Evolutionary conservation across 2,113 vertebrate species (phyloP).

Genomic region (Microcebus lehilahytsara): DNA sequence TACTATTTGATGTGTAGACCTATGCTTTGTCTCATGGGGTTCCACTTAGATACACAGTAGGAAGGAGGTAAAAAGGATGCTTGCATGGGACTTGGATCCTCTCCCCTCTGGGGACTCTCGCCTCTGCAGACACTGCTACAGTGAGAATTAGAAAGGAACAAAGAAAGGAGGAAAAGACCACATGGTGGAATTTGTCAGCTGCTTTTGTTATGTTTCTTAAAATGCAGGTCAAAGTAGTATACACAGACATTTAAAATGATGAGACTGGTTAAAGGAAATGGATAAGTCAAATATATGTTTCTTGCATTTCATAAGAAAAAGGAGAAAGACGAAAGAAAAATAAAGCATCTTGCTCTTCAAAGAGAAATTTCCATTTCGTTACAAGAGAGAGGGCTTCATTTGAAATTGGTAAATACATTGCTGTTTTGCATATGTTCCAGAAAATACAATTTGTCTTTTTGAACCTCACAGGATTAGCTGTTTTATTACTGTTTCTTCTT

Average conservation of each 20-base stretch:
- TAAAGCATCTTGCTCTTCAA: conserved; percentile 7
- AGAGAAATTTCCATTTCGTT: conserved; percentile 56
- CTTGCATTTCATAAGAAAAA: neutral
- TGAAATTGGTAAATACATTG: conserved; percentile 18
- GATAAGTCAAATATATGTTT: neutral
- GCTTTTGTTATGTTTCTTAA: conserved; percentile 29
- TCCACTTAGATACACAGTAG: neutral
- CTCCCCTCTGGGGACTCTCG: neutral
- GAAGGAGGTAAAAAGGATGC: neutral
- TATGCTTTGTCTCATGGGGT: neutral
- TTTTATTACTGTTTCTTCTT: conserved; percentile 9
- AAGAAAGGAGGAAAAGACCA: neutral
- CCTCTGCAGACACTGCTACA: neutral
- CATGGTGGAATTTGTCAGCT: neutral
- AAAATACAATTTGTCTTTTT: conserved; percentile 25
- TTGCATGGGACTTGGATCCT: neutral
- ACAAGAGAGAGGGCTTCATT: conserved; percentile 28
- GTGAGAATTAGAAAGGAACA: neutral
- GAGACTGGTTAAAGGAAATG: neutral
- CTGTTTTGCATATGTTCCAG: conserved; percentile 32
- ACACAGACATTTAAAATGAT: neutral
- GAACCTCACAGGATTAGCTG: neutral
- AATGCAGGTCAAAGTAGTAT: neutral
- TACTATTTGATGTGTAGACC: neutral
- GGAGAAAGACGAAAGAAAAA: conserved; percentile 17